Base-by-base conservation (phyloP, 2,113 vertebrate genomes). In the Pardalotus punctatus region DNA sequence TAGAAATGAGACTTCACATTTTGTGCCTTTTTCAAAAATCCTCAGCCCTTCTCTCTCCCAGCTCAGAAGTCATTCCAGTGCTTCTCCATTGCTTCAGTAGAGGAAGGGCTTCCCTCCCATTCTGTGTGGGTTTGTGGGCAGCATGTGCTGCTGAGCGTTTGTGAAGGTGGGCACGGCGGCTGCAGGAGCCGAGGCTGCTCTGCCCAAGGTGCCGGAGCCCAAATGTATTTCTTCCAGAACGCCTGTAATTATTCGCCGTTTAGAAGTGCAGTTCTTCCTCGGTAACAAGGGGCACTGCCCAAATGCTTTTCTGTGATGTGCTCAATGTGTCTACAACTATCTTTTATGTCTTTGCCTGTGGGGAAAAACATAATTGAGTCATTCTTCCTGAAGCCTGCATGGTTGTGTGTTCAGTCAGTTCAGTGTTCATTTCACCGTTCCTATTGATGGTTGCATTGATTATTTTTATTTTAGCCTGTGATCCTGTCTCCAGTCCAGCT, bases 371-470 rank as follows among this genome's bases (percentile, higher is more conserved):
- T 92, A 97, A 97, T 97, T 90, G 92, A 97, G 91, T 96, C 94
- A 93, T 97, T 97, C 85, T 95, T 97, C 83, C 94, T 93, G 65
- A 56, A 90, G 76, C 91, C 81, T 86, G 56, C 1, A 22, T 88
- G 90, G 51, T 74, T 86, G 57, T 51, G 78, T 90, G 88, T 88
- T 84, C 90, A 96, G 92, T 96, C 97, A 93, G 90, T 85, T 20
- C 90, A 80, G 29, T 83, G 94, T 95, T 97, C 94, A 95, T 97
- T 92, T 96, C 58, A 6, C 89, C 79, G 50, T 90, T 84, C 83
- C 88, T 92, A 90, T 97, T 96, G 94, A 96, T 96, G 86, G 94
- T 92, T 96, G 81, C 93, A 97, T 95, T 97, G 96, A 97, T 97
- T 94, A 93, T 95, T 97, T 88, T 66, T 97, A 93, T 98, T 94